Percentiles rank a stretch among this genome's conserved stretches.
phyloP scores from a whole-genome alignment of 2,797 vertebrate genomes.

The Champsocephalus esox region DNA sequence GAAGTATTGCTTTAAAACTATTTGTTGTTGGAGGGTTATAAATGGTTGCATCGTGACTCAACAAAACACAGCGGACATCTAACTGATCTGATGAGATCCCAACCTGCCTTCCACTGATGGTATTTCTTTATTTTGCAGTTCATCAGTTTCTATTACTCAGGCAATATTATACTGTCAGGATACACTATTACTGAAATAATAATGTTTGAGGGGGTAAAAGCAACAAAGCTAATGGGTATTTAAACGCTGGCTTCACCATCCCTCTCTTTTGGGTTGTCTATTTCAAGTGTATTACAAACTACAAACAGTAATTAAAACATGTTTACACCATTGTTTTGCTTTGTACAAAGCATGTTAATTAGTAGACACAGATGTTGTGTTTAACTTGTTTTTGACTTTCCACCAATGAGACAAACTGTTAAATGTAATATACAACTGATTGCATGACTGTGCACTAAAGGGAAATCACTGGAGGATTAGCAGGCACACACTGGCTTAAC shows the following conservation, averaged over 20 bases:
- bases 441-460: not conserved
- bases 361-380: too few relatives aligned
- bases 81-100: conserved; percentile 32
- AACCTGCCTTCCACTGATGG: conserved; percentile 10
- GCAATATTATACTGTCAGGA: conserved; percentile 15
- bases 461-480: conserved; percentile 11
- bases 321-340: too few relatives aligned
- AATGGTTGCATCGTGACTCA: conserved; percentile 23
- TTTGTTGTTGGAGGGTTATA: conserved; percentile 9
- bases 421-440: too few relatives aligned
- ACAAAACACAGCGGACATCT: conserved; percentile 24
- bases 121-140: conserved; percentile 27
- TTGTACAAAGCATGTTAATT: too few relatives aligned
- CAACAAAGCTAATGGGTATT: conserved; percentile 15
- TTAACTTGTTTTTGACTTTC: too few relatives aligned
- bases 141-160: conserved; percentile 17
- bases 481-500: conserved; percentile 28
- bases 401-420: too few relatives aligned
- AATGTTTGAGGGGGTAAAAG: conserved; percentile 6
- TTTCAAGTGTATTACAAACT: not conserved
- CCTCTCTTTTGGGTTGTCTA: not conserved
- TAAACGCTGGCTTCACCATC: not conserved
- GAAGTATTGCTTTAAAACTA: conserved; percentile 4
- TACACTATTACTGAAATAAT: conserved; percentile 40
- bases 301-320: too few relatives aligned